phyloP scores from a whole-genome alignment of 2,113 vertebrate genomes.

The Chrysochloris asiatica region DNA sequence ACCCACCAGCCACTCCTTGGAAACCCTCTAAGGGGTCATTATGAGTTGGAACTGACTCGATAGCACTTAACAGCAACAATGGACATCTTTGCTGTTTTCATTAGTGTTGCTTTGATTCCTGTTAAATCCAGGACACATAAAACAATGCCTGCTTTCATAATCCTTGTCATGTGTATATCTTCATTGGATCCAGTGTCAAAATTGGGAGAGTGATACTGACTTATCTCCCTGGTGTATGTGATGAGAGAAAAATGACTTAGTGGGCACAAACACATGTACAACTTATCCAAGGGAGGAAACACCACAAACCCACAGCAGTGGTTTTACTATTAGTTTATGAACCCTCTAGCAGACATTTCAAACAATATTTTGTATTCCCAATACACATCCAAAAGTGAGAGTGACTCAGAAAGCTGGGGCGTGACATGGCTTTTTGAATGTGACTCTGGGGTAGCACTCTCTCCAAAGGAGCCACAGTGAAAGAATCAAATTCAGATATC shows the following conservation, averaged over 20 bases:
- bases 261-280: background rate
- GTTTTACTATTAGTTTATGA: background rate
- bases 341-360: background rate
- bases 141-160: slow-evolving; percentile 2
- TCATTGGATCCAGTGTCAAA: background rate
- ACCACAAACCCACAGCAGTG: background rate
- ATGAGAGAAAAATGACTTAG: background rate
- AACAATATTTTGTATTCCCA: background rate
- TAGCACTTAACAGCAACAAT: no score
- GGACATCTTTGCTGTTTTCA: no score
- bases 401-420: background rate
- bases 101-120: background rate
- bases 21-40: no score
- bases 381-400: background rate
- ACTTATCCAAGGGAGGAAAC: background rate
- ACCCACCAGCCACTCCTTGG: no score
- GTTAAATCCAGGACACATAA: background rate
- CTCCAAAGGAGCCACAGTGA: background rate
- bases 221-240: background rate
- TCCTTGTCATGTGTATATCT: background rate
- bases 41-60: no score
- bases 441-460: background rate
- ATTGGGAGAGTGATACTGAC: background rate
- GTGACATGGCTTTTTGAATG: background rate
- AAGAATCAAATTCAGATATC: slow-evolving; percentile 45